A percentile compares a stretch with the other conserved stretches of the same genome.
Conservation (phyloP, 2,888 invertebrate genomes). For the Lepidochrysops patricia region DNA sequence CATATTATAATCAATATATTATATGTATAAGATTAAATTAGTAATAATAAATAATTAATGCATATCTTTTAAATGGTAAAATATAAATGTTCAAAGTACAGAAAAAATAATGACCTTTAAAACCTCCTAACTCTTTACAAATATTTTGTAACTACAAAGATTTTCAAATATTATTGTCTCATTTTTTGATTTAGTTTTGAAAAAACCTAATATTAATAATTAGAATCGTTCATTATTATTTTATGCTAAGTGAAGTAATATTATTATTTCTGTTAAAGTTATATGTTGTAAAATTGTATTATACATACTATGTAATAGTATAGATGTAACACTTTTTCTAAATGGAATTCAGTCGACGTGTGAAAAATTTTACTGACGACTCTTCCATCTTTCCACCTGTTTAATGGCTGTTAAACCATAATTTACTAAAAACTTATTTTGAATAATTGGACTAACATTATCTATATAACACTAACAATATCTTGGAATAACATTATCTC, state of each 20-base stretch:
- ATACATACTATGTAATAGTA: slow-evolving; percentile 6
- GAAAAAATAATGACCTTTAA: background rate
- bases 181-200: background rate
- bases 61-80: background rate
- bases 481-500: too few species aligned
- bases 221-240: background rate
- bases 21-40: background rate
- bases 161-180: background rate
- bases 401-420: too few species aligned
- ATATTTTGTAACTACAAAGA: background rate
- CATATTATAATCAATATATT: background rate
- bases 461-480: too few species aligned
- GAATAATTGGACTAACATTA: too few species aligned
- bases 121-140: background rate
- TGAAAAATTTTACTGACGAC: background rate
- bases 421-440: too few species aligned
- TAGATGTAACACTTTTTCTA: background rate
- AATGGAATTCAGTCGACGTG: background rate
- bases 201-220: background rate
- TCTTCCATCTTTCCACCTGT: background rate
- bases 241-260: background rate
- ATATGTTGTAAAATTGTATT: slow-evolving; percentile 7
- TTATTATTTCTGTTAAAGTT: background rate
- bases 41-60: background rate
- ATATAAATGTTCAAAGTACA: background rate